A percentile compares a stretch with the other conserved stretches of the same genome.
phyloP scores from a whole-genome alignment of 1,140 invertebrate species.

The Melitaea cinxia region DNA sequence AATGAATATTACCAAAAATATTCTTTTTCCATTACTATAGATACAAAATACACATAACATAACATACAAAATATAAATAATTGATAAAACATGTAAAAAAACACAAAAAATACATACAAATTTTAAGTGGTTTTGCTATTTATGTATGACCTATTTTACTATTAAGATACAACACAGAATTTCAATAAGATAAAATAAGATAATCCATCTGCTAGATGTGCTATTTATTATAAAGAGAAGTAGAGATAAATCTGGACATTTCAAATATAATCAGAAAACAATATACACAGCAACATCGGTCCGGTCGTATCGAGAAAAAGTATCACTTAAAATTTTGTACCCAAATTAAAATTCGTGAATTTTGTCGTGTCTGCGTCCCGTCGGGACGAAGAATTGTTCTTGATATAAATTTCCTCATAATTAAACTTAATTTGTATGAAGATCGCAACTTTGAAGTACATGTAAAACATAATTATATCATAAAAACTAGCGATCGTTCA shows the following conservation, averaged over 20 bases:
- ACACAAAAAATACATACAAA: no score
- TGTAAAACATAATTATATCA: slow-evolving; percentile 39
- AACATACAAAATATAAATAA: no score
- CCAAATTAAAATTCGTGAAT: slow-evolving; percentile 78
- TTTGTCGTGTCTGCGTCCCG: slow-evolving; percentile 53
- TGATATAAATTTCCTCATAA: slow-evolving; percentile 51
- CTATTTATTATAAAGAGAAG: background rate
- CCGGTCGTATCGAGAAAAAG: slow-evolving; percentile 57
- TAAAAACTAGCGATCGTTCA: slow-evolving; percentile 32
- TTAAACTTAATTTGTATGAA: slow-evolving; percentile 57
- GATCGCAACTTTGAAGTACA: slow-evolving; percentile 35
- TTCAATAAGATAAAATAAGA: no score
- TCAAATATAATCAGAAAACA: slow-evolving; percentile 8
- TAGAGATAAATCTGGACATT: slow-evolving; percentile 1
- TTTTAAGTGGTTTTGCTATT: no score
- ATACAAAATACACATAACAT: no score
- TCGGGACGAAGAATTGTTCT: slow-evolving; percentile 38
- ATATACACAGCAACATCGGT: slow-evolving; percentile 36
- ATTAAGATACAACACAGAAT: no score
- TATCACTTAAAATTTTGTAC: slow-evolving; percentile 66
- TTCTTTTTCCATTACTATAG: no score
- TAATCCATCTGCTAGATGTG: no score
- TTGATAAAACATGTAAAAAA: no score
- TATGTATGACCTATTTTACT: no score
- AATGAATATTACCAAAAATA: no score